Conservation (phyloP, 2,888 invertebrate species). For the Dendrolimus houi region DNA sequence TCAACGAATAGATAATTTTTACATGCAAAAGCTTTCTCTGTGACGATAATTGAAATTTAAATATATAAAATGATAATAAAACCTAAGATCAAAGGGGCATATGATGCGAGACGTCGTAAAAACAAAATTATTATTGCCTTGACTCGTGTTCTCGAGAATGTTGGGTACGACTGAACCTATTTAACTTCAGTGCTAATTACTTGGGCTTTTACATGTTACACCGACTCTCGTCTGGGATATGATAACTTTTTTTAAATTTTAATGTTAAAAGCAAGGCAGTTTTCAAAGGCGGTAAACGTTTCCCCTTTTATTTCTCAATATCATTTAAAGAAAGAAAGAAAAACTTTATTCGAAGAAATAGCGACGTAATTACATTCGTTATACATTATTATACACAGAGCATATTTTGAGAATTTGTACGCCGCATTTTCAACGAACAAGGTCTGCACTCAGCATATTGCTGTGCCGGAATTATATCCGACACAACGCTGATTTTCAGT, state of each 20-base stretch:
- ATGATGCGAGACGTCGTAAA: conserved; percentile 20
- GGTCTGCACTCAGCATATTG: too few species aligned
- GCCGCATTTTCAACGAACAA: too few species aligned
- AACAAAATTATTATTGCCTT: conserved; percentile 29
- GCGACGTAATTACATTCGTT: too few species aligned
- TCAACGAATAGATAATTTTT: conserved; percentile 2
- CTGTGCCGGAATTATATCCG: too few species aligned
- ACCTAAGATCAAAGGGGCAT: conserved; percentile 2
- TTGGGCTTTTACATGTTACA: conserved; percentile 20
- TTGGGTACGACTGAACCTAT: conserved; percentile 24
- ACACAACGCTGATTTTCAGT: too few species aligned
- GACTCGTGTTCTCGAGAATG: conserved; percentile 16
- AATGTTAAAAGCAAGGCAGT: too few species aligned
- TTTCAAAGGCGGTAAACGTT: too few species aligned
- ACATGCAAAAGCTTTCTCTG: conserved; percentile 12
- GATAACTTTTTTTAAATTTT: conserved; percentile 23
- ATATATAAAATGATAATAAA: conserved; percentile 8
- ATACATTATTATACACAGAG: too few species aligned
- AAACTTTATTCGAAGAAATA: too few species aligned
- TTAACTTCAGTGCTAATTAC: conserved; percentile 35
- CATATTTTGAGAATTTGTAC: too few species aligned
- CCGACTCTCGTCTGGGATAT: conserved; percentile 41
- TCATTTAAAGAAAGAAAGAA: too few species aligned
- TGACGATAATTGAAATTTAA: conserved; percentile 1
- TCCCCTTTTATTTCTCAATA: too few species aligned